Evolutionary conservation across 2,888 invertebrate species (phyloP), one percentile per base, ranked within the genome.

Genomic region (Helobdella robusta): DNA sequence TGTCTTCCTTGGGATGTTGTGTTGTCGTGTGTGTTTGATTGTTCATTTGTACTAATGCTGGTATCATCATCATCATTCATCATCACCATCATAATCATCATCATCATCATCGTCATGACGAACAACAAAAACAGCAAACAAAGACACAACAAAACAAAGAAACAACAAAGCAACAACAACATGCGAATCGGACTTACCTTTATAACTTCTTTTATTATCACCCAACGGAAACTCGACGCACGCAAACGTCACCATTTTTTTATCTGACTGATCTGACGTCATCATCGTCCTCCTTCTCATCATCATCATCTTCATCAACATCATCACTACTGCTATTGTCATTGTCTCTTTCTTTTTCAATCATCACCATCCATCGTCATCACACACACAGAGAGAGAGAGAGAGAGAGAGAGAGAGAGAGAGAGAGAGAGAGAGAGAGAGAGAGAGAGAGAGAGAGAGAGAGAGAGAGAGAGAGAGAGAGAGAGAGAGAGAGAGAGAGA

Each of bases 401-500:
- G 44, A 40, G 44, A 40, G 11, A 40, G 44, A 40, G 44, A 40
- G n/a, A 40, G 44, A 40, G 44, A 40, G 44, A 40, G 44, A 40
- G n/a, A 40, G 44, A n/a, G 44, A 40, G n/a, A 15, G n/a, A 15
- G 11, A 40, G 11, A 40, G n/a, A 40, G 11, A 40, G n/a, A 15
- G 11, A 40, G 11, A 15, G 11, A 40, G n/a, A 15, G 11, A 40
- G n/a, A 40, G 11, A 15, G n/a, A n/a, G 11, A 15, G n/a, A 40
- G 44, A 15, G n/a, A 15, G n/a, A 40, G 44, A 15, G 44, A 40
- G n/a, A 40, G n/a, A 40, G n/a, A 40, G n/a, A 40, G n/a, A 40
- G n/a, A 40, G 44, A 40, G 44, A 40, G 44, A 40, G n/a, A 40
- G 44, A 40, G n/a, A 40, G 44, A 40, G 44, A 40, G 44, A 40